Evolutionary conservation across 2,797 vertebrate species (phyloP), one percentile per base, ranked within the genome.

Genomic region (Phataginus tetradactyla): DNA sequence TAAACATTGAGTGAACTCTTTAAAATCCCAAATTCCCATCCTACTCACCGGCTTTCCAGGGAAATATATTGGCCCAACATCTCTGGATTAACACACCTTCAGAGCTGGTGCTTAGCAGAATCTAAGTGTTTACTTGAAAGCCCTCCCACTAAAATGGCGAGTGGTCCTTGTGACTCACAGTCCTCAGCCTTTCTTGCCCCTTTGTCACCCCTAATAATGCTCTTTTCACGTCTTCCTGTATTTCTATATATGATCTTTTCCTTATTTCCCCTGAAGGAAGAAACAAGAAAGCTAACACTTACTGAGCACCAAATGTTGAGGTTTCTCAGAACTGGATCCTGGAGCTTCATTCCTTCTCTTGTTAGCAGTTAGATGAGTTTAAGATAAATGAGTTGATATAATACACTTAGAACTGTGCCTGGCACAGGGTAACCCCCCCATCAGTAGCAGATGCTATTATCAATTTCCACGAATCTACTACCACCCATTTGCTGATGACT

Each of bases 1-100:
- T 17, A 93, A 93, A 55, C 42, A 90, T 2, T 75, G 15, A 77
- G 79, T 34, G 74, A 90, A 87, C 5, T 45, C 57, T 92, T 72
- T 90, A 74, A 83, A 85, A 64, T 64, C 45, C 75, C 80, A 75
- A 84, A 53, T 59, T 85, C 13, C 86, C 57, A 49, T 34, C 57
- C 45, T 61, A 34, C 51, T 71, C 64, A 18, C 18, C 78, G 69
- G 37, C 42, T 75, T 55, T 57, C 39, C 27, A 32, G n/a, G 63
- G 27, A 86, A 66, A 25, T 1, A 2, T 4, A 57, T 0, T 4
- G 23, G 57, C 53, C 13, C 3, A 10, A 29, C 10, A 5, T 25
- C 80, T 71, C 14, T 7, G 0, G 63, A 53, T 5, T 32, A 74
- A 45, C 49, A 25, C 13, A 21, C 5, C 0, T 7, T 69, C 20